These are phyloP conservation scores for Neosilurus mollespiculum DNA, from an alignment of 2,797 vertebrate species.

Conservation along the genomic window DNA sequence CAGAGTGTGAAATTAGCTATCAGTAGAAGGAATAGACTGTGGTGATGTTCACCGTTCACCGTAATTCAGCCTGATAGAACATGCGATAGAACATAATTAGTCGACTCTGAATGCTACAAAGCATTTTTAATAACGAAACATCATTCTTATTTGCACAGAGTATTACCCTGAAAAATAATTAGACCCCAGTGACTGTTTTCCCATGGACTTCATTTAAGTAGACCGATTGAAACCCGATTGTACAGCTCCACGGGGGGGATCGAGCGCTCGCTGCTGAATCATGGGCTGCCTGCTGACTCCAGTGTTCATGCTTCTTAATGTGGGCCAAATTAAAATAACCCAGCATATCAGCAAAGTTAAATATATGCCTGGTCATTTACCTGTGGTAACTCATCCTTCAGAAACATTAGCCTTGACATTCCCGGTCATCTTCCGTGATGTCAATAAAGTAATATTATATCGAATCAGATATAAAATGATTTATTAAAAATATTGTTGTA, in stretches of 20 bases:
- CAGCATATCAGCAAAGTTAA: slow-evolving; percentile 33
- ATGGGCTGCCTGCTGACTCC: slow-evolving; percentile 21
- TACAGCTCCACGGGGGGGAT: background rate
- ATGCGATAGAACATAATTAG: slow-evolving; percentile 13
- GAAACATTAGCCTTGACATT: background rate
- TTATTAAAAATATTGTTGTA: background rate
- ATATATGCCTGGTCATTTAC: slow-evolving; percentile 21
- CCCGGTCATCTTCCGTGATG: background rate
- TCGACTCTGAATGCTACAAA: background rate
- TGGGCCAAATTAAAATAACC: slow-evolving; percentile 35
- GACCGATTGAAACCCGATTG: slow-evolving; percentile 12
- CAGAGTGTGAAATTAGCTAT: slow-evolving; percentile 8
- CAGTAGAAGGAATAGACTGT: slow-evolving; percentile 1
- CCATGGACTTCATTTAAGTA: slow-evolving; percentile 23
- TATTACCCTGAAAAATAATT: slow-evolving; percentile 10
- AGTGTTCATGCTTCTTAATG: slow-evolving; percentile 28
- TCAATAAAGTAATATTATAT: background rate
- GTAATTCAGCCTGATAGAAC: slow-evolving; percentile 17
- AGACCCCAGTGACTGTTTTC: background rate
- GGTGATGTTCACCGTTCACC: background rate
- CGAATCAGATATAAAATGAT: background rate
- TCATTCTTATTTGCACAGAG: background rate
- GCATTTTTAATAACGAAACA: slow-evolving; percentile 4
- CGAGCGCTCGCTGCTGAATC: background rate
- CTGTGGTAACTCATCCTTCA: background rate